Evolutionary conservation across 2,888 invertebrate species (phyloP), one percentile per base, ranked within the genome.

Genomic region (Megastigmus dorsalis): DNA sequence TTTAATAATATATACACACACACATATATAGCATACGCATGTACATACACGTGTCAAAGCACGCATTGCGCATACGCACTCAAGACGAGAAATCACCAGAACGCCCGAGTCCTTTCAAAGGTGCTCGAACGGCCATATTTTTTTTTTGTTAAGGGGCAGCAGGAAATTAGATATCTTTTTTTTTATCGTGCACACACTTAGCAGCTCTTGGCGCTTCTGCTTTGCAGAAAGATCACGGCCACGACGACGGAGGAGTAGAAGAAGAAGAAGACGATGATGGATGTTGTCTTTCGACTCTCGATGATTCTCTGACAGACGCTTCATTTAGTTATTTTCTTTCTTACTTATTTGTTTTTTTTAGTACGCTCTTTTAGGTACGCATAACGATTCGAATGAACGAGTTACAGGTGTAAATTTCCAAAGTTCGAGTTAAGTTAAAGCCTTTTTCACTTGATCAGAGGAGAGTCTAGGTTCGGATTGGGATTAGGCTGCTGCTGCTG

Each of bases 401-500:
- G 83, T 85, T 84, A 83, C 81, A 82, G 80, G 59, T 71, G 73
- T 66, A 84, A 84, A 83, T 84, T 85, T 83, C 83, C 84, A 86
- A 84, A 84, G 84, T 86, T 86, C 83, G 84, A 84, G 82, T 88
- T 85, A 85, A 87, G 85, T 87, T 87, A 87, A 86, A 88, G 87
- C 87, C 86, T 87, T 86, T 87, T 88, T 87, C 87, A 88, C 87
- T 88, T 87, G 83, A 87, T 86, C 83, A 88, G 80, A 79, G 86
- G 87, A 76, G 88, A 86, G 78, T 88, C 88, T 86, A 88, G 82
- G 84, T 86, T 88, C 82, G 85, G 82, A 84, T 85, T 88, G 79
- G 87, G 84, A 81, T 87, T 88, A 85, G 86, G 85, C 85, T 82
- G 82, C 76, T 79, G 76, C 36, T 70, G 75, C 57, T 73, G 76